Percentiles rank a stretch among this genome's conserved stretches.
Evolutionary conservation across 2,888 invertebrate species (phyloP).

Genomic region (Octodonta nipae): DNA sequence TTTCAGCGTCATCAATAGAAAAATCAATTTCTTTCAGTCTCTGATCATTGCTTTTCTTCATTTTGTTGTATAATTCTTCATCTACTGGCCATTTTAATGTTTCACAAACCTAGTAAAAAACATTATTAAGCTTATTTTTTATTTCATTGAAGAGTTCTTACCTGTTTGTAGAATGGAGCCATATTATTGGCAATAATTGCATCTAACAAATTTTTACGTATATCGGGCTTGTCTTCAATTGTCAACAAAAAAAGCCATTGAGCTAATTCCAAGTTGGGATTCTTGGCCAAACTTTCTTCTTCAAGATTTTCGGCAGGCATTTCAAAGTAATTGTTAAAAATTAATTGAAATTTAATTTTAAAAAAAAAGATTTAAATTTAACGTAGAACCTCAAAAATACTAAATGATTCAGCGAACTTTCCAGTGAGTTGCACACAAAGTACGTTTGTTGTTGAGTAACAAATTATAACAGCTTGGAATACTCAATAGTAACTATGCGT

Average conservation of each 20-base stretch:
- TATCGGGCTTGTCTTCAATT: slow-evolving; percentile 55
- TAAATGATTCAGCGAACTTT: no score
- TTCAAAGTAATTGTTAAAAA: no score
- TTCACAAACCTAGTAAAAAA: slow-evolving; percentile 69
- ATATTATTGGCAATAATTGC: slow-evolving; percentile 72
- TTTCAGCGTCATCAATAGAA: slow-evolving; percentile 77
- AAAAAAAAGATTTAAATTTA: no score
- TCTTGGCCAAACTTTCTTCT: slow-evolving; percentile 46
- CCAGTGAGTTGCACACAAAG: no score
- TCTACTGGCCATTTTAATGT: slow-evolving; percentile 74
- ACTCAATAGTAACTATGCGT: no score
- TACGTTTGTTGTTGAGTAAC: no score
- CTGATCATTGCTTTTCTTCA: slow-evolving; percentile 60
- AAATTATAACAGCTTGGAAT: no score
- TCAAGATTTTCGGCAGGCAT: slow-evolving; percentile 47
- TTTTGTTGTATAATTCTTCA: slow-evolving; percentile 44
- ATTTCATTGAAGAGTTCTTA: no score
- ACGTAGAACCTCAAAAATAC: no score
- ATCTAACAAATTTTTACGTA: slow-evolving; percentile 48
- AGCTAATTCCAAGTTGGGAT: slow-evolving; percentile 68
- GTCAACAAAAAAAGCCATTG: slow-evolving; percentile 70
- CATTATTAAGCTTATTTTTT: no score
- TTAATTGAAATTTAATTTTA: no score
- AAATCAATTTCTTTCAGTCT: slow-evolving; percentile 66
- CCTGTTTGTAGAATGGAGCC: slow-evolving; percentile 93